Evolutionary conservation across 2,888 invertebrate genomes (phyloP), one percentile per base, ranked within the genome.

Genomic region (Nomada ferruginata): DNA sequence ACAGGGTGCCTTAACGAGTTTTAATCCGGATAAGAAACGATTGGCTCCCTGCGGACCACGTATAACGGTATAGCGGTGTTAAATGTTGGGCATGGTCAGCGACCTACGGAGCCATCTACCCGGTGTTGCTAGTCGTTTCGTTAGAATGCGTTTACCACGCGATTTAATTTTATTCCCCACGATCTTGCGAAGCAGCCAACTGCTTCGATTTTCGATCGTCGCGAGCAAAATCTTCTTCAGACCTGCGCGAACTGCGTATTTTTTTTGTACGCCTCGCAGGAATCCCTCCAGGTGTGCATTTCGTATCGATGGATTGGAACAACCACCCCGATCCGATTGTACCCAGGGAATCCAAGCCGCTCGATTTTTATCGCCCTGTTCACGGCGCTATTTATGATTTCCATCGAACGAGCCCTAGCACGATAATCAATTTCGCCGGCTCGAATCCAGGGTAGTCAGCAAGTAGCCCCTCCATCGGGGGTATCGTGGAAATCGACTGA

Each of bases 21-120:
- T 87, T 84, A 88, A 87, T 78, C 77, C 74, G 86, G 86, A 81
- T 81, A 86, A 83, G 85, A 78, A 80, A 76, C 78, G 79, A 74
- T 85, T 64, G 85, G 79, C 85, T 83, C 78, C 74, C 79, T 68
- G 63, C 76, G 47, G 81, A 71, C 68, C 64, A 47, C 57, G 76
- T 55, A 57, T 84, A 84, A 84, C 84, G 80, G 84, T 84, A 84
- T 52, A 69, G 60, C 59, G 63, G 65, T 65, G 79, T 79, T 79
- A 84, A 84, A 84, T 29, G 84, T 83, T 84, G 79, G 26, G 55
- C 61, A 84, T 84, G 84, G 84, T 84, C 84, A 84, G 84, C 84
- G 83, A 83, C 75, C 83, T 71, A 64, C 75, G 55, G 18, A 74
- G 44, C 60, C 60, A 83, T 75, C 74, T 61, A 65, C 29, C 53